These are phyloP conservation scores for Galerucella calmariensis DNA, from an alignment of 2,888 invertebrate genomes.

Conservation along the genomic window DNA sequence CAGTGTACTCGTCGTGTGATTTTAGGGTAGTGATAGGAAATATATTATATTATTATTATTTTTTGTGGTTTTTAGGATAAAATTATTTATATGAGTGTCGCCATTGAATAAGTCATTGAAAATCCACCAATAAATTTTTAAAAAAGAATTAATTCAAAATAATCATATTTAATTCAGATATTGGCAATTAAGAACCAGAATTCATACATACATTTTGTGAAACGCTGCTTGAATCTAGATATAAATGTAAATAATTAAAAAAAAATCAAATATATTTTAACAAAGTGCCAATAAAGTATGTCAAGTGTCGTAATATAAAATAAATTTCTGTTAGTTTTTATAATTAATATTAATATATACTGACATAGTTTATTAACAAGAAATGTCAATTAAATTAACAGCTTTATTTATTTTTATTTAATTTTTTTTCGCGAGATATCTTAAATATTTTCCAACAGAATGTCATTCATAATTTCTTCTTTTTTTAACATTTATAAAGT, in stretches of 20 bases:
- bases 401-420: background rate
- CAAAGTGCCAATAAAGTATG: background rate
- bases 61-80: too few species aligned
- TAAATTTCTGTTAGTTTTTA: background rate
- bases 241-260: background rate
- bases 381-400: background rate
- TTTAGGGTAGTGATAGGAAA: too few species aligned
- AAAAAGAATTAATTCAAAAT: too few species aligned
- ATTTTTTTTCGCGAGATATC: too few species aligned
- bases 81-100: too few species aligned
- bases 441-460: too few species aligned
- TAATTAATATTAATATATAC: background rate
- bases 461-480: too few species aligned
- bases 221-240: background rate
- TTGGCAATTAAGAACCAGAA: background rate
- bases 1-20: too few species aligned
- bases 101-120: too few species aligned
- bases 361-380: background rate
- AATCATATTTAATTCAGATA: background rate
- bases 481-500: too few species aligned
- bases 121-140: too few species aligned
- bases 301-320: background rate
- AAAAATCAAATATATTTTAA: background rate
- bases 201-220: background rate
- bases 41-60: too few species aligned